These are phyloP conservation scores for Orgyia antiqua DNA, from an alignment of 2,888 invertebrate genomes.

Conservation along the genomic window DNA sequence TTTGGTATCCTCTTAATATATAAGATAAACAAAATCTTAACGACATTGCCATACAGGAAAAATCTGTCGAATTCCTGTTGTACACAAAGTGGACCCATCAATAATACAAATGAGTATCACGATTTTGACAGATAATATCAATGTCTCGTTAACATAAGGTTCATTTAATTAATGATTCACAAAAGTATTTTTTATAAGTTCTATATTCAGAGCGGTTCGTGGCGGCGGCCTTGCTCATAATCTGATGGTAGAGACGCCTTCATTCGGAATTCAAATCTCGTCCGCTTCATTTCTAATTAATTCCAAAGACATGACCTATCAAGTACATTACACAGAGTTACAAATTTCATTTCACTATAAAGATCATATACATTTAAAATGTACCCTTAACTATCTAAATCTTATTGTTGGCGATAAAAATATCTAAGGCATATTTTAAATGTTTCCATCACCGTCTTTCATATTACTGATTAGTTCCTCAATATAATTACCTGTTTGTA, in stretches of 20 bases:
- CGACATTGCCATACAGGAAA: too few species aligned
- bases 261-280: conserved; percentile 35
- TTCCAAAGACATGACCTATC: conserved; percentile 38
- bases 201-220: conserved; percentile 44
- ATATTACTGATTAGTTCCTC: too few species aligned
- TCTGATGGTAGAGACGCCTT: conserved; percentile 31
- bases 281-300: conserved; percentile 42
- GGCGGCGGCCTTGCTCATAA: conserved; percentile 36
- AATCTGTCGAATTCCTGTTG: too few species aligned
- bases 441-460: too few species aligned
- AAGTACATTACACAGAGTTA: conserved; percentile 23
- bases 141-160: conserved; percentile 25
- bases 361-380: not conserved
- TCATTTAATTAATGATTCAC: conserved; percentile 32
- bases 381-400: too few species aligned
- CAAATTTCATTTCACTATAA: too few species aligned
- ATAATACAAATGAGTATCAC: conserved; percentile 24
- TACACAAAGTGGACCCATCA: too few species aligned
- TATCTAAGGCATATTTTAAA: too few species aligned
- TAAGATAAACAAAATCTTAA: too few species aligned
- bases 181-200: conserved; percentile 24
- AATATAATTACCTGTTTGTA: too few species aligned
- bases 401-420: too few species aligned
- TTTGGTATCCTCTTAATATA: too few species aligned
- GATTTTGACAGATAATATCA: conserved; percentile 29